Evolutionary conservation across 2,797 vertebrate species (phyloP).

Genomic region (Hemibagrus guttatus): DNA sequence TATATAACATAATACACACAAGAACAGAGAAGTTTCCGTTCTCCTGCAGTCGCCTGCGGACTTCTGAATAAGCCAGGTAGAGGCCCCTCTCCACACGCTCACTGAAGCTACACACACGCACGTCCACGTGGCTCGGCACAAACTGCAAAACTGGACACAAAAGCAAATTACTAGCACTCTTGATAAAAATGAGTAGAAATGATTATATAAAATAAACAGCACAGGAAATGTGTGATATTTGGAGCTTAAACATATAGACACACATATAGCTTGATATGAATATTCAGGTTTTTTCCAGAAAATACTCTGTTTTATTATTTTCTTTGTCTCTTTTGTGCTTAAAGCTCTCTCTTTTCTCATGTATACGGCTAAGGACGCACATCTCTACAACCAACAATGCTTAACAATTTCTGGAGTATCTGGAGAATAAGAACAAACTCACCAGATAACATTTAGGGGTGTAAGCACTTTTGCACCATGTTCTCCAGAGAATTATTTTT

Average conservation of each 20-base stretch:
- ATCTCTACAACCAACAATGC: background rate
- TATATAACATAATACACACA: conserved; percentile 66
- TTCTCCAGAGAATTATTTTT: background rate
- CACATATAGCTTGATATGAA: background rate
- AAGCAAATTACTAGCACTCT: background rate
- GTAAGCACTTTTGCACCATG: background rate
- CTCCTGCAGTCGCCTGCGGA: conserved; percentile 77
- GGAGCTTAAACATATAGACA: background rate
- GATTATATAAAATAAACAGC: background rate
- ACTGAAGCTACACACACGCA: conserved; percentile 89
- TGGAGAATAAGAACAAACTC: background rate
- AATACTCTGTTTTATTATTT: background rate
- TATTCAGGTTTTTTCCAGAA: background rate
- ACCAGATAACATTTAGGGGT: background rate
- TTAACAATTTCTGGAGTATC: background rate
- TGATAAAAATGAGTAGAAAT: background rate
- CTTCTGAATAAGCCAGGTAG: conserved; percentile 81
- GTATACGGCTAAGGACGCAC: background rate
- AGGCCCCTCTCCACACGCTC: conserved; percentile 87
- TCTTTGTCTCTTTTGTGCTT: background rate
- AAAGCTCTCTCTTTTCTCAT: background rate
- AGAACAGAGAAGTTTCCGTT: conserved; percentile 82
- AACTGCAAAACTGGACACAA: conserved; percentile 87
- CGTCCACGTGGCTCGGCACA: conserved; percentile 86
- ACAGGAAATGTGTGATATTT: background rate